phyloP scores from a whole-genome alignment of 2,888 invertebrate genomes.

The Synanthedon tipuliformis region DNA sequence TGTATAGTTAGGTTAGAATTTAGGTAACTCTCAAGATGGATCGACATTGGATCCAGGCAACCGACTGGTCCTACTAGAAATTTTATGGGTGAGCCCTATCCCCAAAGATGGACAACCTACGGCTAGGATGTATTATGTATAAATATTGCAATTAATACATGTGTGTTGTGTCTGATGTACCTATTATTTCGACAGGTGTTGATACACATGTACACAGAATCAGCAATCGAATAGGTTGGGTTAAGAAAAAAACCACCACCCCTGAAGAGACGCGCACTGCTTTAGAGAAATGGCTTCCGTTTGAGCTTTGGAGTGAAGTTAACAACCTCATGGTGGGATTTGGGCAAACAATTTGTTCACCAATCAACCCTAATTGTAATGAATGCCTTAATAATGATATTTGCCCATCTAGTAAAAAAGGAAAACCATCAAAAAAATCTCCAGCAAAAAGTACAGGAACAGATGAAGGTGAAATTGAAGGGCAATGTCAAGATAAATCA shows the following conservation, averaged over 20 bases:
- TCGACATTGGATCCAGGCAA: too few relatives aligned
- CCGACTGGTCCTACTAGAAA: too few relatives aligned
- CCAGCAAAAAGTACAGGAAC: conserved; percentile 7
- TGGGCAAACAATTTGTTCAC: conserved; percentile 92
- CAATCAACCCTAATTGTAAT: conserved; percentile 83
- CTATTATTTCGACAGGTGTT: conserved; percentile 72
- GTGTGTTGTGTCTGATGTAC: not conserved
- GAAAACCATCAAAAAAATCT: conserved; percentile 46
- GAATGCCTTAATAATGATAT: conserved; percentile 84
- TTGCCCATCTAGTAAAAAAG: conserved; percentile 77
- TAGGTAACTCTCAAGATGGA: too few relatives aligned
- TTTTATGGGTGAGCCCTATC: too few relatives aligned
- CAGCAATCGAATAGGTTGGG: conserved; percentile 90
- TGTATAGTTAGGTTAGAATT: too few relatives aligned
- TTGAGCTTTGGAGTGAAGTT: conserved; percentile 84
- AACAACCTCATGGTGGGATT: conserved; percentile 96
- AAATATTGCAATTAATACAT: not conserved
- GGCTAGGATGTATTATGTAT: not conserved
- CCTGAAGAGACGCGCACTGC: conserved; percentile 90
- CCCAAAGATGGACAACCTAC: too few relatives aligned
- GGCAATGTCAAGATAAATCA: not conserved
- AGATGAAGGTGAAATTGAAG: not conserved
- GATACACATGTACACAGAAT: conserved; percentile 99
- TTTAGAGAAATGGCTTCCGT: conserved; percentile 91
- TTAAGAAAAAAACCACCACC: conserved; percentile 76